These are phyloP conservation scores for Apostichopus parvimensis DNA, from an alignment of 35 echinoderm and acorn worm genomes.

Conservation along the genomic window DNA sequence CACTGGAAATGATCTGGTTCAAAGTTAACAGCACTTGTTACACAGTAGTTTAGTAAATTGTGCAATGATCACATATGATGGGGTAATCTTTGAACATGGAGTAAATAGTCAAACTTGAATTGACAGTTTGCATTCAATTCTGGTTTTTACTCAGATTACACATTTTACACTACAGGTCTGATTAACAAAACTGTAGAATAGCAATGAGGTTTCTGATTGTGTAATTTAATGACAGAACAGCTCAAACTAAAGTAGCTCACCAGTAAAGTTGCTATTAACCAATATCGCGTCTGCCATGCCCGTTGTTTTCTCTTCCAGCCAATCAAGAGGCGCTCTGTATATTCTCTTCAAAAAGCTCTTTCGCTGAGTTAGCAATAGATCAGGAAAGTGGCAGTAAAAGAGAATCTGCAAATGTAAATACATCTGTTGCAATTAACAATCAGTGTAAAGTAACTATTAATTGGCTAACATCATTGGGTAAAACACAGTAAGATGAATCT, in stretches of 20 bases:
- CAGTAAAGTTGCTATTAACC: constrained; percentile 96
- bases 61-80: no score
- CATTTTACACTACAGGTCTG: not conserved
- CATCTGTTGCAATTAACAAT: not conserved
- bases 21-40: no score
- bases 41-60: no score
- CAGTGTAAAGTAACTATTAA: no score
- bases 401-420: constrained; percentile 63
- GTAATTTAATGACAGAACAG: not conserved
- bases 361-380: constrained; percentile 79
- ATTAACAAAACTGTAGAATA: not conserved
- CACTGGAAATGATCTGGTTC: no score
- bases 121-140: no score
- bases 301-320: constrained; percentile 93
- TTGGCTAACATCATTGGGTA: no score
- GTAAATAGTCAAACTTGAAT: no score
- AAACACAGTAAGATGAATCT: no score
- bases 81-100: no score
- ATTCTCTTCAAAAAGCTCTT: constrained; percentile 84
- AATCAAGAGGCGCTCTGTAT: constrained; percentile 92
- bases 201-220: not conserved
- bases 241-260: constrained; percentile 8
- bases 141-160: no score
- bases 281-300: constrained; percentile 88
- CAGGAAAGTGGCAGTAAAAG: constrained; percentile 99